These are phyloP conservation scores for Probaryconus sp. DNA, from an alignment of 1,140 invertebrate genomes.

Conservation along the genomic window DNA sequence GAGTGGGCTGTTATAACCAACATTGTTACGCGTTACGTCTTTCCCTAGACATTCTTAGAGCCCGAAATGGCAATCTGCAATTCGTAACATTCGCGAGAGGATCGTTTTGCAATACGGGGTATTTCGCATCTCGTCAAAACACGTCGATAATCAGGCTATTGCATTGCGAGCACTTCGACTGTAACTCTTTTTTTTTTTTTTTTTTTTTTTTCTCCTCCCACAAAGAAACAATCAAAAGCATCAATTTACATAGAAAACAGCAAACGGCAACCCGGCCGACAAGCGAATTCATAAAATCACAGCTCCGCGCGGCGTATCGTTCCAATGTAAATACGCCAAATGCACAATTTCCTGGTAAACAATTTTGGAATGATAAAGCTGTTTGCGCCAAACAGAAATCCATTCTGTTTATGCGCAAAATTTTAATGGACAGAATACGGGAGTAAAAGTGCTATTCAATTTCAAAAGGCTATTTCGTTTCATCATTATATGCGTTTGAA, in stretches of 20 bases:
- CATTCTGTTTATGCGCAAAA: too few relatives aligned
- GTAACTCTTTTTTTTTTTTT: slow-evolving; percentile 33
- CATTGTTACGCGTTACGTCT: slow-evolving; percentile 46
- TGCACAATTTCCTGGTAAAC: slow-evolving; percentile 36
- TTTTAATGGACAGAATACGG: too few relatives aligned
- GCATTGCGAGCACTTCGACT: slow-evolving; percentile 44
- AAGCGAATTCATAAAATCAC: slow-evolving; percentile 26
- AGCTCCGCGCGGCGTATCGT: slow-evolving; percentile 4
- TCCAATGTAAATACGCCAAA: slow-evolving; percentile 29
- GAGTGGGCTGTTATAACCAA: slow-evolving; percentile 49
- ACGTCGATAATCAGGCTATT: slow-evolving; percentile 56
- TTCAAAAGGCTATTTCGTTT: too few relatives aligned
- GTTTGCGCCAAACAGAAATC: neutral
- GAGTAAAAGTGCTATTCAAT: too few relatives aligned
- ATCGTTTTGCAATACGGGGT: slow-evolving; percentile 35
- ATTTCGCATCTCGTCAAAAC: slow-evolving; percentile 49
- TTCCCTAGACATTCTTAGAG: slow-evolving; percentile 29
- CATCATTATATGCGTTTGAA: too few relatives aligned
- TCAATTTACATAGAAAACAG: slow-evolving; percentile 54
- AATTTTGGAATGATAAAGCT: slow-evolving; percentile 7
- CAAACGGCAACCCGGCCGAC: slow-evolving; percentile 4
- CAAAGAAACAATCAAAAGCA: slow-evolving; percentile 34
- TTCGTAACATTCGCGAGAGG: slow-evolving; percentile 24
- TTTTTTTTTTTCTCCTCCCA: slow-evolving; percentile 3
- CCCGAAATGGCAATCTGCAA: slow-evolving; percentile 49